These are phyloP conservation scores for Lagria hirta DNA, from an alignment of 2,888 invertebrate genomes.

Conservation along the genomic window DNA sequence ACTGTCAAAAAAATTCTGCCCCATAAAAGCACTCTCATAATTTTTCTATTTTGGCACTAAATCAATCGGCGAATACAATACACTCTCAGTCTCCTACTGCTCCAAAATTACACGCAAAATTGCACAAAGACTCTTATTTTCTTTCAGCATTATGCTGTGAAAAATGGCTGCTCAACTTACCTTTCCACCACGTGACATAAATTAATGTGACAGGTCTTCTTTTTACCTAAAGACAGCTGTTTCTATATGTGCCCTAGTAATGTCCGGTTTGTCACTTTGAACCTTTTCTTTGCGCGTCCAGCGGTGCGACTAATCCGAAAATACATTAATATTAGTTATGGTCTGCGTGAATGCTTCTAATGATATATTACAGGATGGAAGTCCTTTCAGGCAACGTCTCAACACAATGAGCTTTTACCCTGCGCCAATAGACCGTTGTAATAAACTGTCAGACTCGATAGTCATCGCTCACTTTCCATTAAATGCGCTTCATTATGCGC, in stretches of 20 bases:
- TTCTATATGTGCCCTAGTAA: constrained; percentile 39
- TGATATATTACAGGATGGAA: constrained; percentile 50
- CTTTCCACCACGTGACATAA: constrained; percentile 39
- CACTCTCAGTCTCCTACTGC: constrained; percentile 37
- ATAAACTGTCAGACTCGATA: constrained; percentile 48
- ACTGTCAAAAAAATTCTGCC: no score
- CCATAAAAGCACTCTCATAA: no score
- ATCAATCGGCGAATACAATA: constrained; percentile 27
- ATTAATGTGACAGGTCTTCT: constrained; percentile 41
- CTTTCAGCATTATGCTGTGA: constrained; percentile 43
- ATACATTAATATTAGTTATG: constrained; percentile 54
- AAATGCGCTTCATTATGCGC: no score
- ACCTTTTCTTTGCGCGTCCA: constrained; percentile 41
- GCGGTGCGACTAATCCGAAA: constrained; percentile 51
- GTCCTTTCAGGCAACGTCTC: constrained; percentile 38
- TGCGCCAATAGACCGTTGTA: constrained; percentile 47
- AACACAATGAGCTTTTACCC: constrained; percentile 40
- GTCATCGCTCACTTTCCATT: constrained; percentile 44
- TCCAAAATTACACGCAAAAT: constrained; percentile 51
- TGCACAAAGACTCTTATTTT: constrained; percentile 48
- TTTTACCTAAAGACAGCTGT: constrained; percentile 37
- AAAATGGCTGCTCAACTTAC: constrained; percentile 43
- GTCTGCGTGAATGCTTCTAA: constrained; percentile 47
- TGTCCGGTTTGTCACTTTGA: constrained; percentile 49
- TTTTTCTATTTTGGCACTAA: no score